phyloP scores from a whole-genome alignment of 2,113 vertebrate species.

The Stigmatopora nigra region DNA sequence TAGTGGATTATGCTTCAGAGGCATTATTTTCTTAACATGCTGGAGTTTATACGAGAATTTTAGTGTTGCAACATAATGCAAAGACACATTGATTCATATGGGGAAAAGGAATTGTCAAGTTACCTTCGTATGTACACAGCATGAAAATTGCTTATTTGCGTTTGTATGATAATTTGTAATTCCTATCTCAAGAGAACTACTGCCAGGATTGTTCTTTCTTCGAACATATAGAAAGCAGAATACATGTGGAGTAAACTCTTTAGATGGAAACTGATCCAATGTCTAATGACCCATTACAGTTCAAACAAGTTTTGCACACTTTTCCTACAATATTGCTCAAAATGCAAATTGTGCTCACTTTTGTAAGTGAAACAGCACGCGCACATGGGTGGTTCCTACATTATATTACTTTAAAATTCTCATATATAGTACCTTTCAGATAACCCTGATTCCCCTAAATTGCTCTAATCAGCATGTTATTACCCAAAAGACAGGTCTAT shows the following conservation, averaged over 20 bases:
- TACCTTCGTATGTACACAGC: neutral
- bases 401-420: constrained; percentile 27
- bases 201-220: too few species aligned
- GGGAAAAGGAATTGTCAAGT: neutral
- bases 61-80: neutral
- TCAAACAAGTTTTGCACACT: neutral
- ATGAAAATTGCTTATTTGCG: neutral
- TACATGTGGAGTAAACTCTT: neutral
- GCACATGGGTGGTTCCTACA: neutral
- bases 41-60: too few species aligned
- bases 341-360: neutral
- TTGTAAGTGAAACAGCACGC: neutral
- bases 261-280: neutral
- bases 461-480: constrained; percentile 47
- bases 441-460: constrained; percentile 51
- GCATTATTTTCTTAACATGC: neutral
- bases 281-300: neutral
- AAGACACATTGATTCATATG: neutral
- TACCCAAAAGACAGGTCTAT: constrained; percentile 29
- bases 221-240: neutral
- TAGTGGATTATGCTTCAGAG: constrained; percentile 22
- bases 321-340: neutral
- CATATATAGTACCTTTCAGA: constrained; percentile 14
- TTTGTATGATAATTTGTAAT: too few species aligned
- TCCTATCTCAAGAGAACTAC: too few species aligned